Evolutionary conservation across 37 sponge, comb jelly and placozoan genomes (phyloP), one percentile per base, ranked within the genome.

Genomic region (Hexactinellida sp.): DNA sequence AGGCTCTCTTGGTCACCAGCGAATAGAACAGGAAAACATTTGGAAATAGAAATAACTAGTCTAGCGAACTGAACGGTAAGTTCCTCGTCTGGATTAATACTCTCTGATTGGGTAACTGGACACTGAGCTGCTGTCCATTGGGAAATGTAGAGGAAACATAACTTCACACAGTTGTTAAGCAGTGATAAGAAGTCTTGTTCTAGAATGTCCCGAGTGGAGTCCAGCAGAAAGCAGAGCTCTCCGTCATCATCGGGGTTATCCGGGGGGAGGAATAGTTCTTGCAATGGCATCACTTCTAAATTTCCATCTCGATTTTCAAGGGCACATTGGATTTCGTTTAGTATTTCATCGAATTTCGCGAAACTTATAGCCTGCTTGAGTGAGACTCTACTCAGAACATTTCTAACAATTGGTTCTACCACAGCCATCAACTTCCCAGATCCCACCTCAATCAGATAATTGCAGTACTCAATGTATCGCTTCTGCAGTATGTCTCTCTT

Each of bases 1-100:
- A 63, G 3, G 76, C 76, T 28, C 34, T 63, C 76, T 63, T 63
- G 76, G 30, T 63, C 30, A n/a, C 5, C 76, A 25, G 34, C 76
- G 76, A 63, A 63, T 63, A 63, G 34, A 10, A n/a, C 30, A 21
- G 21, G 28, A 23, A 63, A 63, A 63, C 76, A 63, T 63, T 63
- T 63, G 34, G 76, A 63, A n/a, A 63, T 63, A 21, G 76, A 63
- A n/a, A 63, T 63, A n/a, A 63, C 76, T 7, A 63, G 34, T 63
- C 76, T 63, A 21, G 76, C 76, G 13, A 63, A 25, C 13, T 63
- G 76, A 1, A 63, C 76, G 28, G 28, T 63, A 7, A 63, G 30
- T 63, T 63, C 76, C 3, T 10, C 76, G 13, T 23, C 25, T 63
- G 25, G 21, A 63, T 7, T 63, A 7, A 23, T 32, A 28, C 25